A percentile compares a stretch with the other conserved stretches of the same genome.
These are phyloP conservation scores for Leucophenga montana DNA, from an alignment of 2,888 invertebrate genomes.

Conservation along the genomic window DNA sequence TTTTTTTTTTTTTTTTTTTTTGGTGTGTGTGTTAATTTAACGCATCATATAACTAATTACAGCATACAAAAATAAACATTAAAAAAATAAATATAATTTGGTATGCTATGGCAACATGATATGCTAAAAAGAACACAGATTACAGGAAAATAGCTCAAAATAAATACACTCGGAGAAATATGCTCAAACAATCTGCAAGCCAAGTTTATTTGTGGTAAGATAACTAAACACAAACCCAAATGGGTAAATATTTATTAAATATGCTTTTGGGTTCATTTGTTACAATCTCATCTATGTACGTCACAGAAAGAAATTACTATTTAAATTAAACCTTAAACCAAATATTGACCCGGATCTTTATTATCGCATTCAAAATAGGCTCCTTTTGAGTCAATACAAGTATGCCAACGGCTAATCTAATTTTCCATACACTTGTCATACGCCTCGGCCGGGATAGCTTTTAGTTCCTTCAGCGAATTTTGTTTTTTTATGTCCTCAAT, in stretches of 20 bases:
- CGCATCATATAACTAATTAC: slow-evolving; percentile 22
- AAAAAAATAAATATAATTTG: not conserved
- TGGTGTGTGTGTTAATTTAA: not conserved
- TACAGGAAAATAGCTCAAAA: not conserved
- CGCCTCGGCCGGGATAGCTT: no score
- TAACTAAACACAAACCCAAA: not conserved
- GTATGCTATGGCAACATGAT: not conserved
- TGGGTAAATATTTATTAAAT: slow-evolving; percentile 13
- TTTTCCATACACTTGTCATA: no score
- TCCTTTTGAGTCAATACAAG: no score
- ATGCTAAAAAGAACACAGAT: not conserved
- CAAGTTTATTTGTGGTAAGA: no score
- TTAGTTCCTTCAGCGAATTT: no score
- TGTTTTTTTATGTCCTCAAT: no score
- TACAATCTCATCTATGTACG: no score
- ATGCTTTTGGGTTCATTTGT: slow-evolving; percentile 1
- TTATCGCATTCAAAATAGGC: no score
- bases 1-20: slow-evolving; percentile 1
- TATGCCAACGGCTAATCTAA: no score
- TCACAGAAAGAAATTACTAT: no score
- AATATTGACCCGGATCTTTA: no score
- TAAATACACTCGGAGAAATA: not conserved
- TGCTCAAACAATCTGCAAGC: not conserved
- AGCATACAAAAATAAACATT: slow-evolving; percentile 5
- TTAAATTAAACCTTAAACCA: no score